A percentile compares a stretch with the other conserved stretches of the same genome.
Conservation (phyloP, 1,140 invertebrate species). For the Drosophila takahashii region DNA sequence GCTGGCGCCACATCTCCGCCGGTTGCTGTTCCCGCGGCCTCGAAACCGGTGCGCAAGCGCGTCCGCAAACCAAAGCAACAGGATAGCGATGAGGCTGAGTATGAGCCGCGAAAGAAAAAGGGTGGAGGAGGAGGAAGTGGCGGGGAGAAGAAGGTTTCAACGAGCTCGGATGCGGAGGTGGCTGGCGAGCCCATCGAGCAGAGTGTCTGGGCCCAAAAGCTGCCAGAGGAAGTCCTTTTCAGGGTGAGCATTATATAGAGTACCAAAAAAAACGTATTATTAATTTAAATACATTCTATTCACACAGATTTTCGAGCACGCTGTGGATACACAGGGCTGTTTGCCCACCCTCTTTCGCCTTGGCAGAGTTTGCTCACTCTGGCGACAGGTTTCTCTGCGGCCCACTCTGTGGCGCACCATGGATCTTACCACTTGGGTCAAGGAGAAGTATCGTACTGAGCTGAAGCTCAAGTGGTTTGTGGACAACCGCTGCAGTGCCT, state of each 20-base stretch:
- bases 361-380: conserved; percentile 90
- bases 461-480: conserved; percentile 91
- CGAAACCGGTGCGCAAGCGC: conserved; percentile 83
- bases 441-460: conserved; percentile 90
- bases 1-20: conserved; percentile 15
- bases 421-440: conserved; percentile 90
- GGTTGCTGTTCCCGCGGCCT: conserved; percentile 19
- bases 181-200: conserved; percentile 85
- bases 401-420: conserved; percentile 91
- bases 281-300: not conserved
- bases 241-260: conserved; percentile 48
- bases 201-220: conserved; percentile 86
- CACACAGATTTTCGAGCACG: conserved; percentile 89
- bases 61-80: conserved; percentile 85
- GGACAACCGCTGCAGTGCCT: conserved; percentile 89
- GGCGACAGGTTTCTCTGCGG: conserved; percentile 89
- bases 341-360: conserved; percentile 90
- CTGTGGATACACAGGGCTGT: conserved; percentile 88
- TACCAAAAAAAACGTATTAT: not conserved
- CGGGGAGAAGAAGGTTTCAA: conserved; percentile 51
- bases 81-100: conserved; percentile 86
- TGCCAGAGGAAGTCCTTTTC: conserved; percentile 89
- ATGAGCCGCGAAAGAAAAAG: conserved; percentile 84
- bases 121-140: conserved; percentile 42
- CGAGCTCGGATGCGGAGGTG: conserved; percentile 50